Conservation (phyloP, 2,797 vertebrate genomes). For the Anguilla megastoma region DNA sequence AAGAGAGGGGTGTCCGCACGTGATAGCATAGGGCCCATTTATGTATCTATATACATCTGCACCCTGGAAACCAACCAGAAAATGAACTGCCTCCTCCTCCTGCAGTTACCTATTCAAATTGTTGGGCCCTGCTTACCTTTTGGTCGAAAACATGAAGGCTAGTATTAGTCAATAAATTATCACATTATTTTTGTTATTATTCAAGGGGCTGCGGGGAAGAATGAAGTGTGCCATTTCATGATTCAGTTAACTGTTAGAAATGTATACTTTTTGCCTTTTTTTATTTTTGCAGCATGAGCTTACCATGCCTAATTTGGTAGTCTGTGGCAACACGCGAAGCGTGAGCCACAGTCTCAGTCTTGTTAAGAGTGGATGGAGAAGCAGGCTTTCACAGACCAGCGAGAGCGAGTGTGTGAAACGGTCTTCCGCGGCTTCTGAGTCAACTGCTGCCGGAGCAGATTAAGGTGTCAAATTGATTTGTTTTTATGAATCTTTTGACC, state of each 20-base stretch:
- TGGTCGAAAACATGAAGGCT: not conserved
- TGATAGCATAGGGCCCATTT: not conserved
- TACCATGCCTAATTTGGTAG: not conserved
- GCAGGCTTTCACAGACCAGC: slow-evolving; percentile 82
- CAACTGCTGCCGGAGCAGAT: slow-evolving; percentile 81
- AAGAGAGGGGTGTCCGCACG: too few species aligned
- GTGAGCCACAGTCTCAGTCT: not conserved
- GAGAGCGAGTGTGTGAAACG: slow-evolving; percentile 87
- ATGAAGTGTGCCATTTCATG: not conserved
- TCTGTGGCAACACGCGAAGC: not conserved
- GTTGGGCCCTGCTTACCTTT: not conserved
- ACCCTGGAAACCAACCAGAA: not conserved
- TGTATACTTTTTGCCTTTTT: not conserved
- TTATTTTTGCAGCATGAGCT: not conserved
- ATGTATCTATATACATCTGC: not conserved
- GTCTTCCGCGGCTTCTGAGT: slow-evolving; percentile 81
- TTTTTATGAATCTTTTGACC: slow-evolving; percentile 84
- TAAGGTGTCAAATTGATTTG: slow-evolving; percentile 87
- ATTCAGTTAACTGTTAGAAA: not conserved
- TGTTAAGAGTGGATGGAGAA: slow-evolving; percentile 40
- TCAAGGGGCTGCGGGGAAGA: not conserved
- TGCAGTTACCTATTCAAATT: not conserved
- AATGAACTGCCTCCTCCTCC: not conserved
- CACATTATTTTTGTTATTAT: not conserved
- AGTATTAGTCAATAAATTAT: not conserved